Evolutionary conservation across 2,797 vertebrate species (phyloP), one percentile per base, ranked within the genome.

Genomic region (Apogon talboti): DNA sequence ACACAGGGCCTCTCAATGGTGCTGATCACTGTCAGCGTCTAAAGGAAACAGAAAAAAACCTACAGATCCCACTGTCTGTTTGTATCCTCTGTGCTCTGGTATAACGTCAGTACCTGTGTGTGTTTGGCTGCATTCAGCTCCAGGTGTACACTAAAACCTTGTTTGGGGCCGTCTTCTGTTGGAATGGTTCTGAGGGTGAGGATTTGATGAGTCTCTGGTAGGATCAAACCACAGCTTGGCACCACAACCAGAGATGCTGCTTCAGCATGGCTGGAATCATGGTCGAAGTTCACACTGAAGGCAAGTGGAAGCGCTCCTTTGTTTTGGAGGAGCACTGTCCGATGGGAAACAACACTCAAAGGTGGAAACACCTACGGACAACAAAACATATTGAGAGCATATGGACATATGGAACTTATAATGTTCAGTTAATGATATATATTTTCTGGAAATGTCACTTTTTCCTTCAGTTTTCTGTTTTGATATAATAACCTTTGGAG

Each of bases 291-390:
- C 81, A 95, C 45, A 38, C 28, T 89, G 90, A 96, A 98, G 78
- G 92, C 94, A 49, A 98, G 86, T 0, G 93, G 77, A 43, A 91
- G 84, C 54, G 92, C 80, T n/a, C 95, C 93, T 0, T 42, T 78
- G 79, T 99, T 99, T 69, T 79, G 79, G 18, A 99, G 86, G 10
- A 98, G 91, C 52, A 95, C 83, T 11, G 92, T 96, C 52, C 84
- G 83, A 87, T 93, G 94, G 61, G 93, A 92, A 1, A 91, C 61
- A 33, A 79, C 65, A 66, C 71, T 48, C 13, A 94, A 83, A 4
- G 94, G 88, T 38, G 96, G 94, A 77, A 99, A 99, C 0, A 91
- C 82, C 98, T 99, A 21, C 2, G 44, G 66, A 54, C 48, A 53
- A 33, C 21, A 66, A 73, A 6, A 53, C 2, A 12, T n/a, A n/a